phyloP scores from a whole-genome alignment of 2,888 invertebrate species.

The Charanyca ferruginea region DNA sequence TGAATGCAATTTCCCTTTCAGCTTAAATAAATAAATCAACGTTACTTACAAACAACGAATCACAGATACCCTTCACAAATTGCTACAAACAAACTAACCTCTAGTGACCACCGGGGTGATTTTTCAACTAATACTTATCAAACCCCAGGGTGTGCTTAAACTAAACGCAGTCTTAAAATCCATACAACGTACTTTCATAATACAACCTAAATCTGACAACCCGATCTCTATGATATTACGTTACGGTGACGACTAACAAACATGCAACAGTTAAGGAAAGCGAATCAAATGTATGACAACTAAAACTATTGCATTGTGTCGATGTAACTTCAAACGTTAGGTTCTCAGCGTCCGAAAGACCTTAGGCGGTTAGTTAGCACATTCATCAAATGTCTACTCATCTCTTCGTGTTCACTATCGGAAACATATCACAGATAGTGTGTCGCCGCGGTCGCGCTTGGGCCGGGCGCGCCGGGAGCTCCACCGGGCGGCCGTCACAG shows the following conservation, averaged over 20 bases:
- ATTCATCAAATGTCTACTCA: conserved; percentile 80
- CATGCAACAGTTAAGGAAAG: conserved; percentile 82
- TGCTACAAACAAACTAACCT: conserved; percentile 73
- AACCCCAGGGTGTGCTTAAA: conserved; percentile 75
- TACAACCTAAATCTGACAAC: conserved; percentile 80
- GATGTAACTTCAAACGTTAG: conserved; percentile 68
- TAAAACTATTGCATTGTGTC: conserved; percentile 75
- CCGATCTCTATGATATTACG: conserved; percentile 61
- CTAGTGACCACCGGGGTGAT: conserved; percentile 58
- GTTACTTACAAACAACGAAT: conserved; percentile 85
- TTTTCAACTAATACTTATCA: conserved; percentile 63
- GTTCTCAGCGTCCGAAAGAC: conserved; percentile 68
- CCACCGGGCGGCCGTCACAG: conserved; percentile 76
- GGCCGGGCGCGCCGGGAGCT: conserved; percentile 59
- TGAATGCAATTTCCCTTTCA: conserved; percentile 66
- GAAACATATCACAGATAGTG: conserved; percentile 86
- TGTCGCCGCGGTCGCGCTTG: conserved; percentile 70
- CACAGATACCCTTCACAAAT: conserved; percentile 88
- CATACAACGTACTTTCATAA: conserved; percentile 79
- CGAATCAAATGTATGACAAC: conserved; percentile 72
- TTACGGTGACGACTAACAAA: conserved; percentile 68
- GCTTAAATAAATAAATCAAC: conserved; percentile 81
- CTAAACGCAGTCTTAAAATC: conserved; percentile 88
- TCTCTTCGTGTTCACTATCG: conserved; percentile 80
- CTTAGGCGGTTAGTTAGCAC: conserved; percentile 81